Evolutionary conservation across 2,888 invertebrate species (phyloP).

Genomic region (Drosophila engyochracea): DNA sequence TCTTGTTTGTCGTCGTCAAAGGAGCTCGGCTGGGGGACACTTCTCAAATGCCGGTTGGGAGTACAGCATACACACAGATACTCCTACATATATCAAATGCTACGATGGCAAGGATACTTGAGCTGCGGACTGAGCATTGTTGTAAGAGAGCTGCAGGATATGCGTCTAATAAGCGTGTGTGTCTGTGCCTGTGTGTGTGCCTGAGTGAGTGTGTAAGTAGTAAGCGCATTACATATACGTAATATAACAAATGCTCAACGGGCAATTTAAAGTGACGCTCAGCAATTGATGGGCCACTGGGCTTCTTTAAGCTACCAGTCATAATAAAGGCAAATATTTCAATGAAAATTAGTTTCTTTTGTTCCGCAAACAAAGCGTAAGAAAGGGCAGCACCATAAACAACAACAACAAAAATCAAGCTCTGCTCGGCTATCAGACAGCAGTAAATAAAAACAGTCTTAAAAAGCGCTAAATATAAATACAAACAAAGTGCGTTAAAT

Average conservation of each 20-base stretch:
- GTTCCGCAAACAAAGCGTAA: conserved; percentile 20
- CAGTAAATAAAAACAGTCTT: conserved; percentile 22
- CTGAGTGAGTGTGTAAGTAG: conserved; percentile 41
- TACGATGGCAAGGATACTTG: conserved; percentile 41
- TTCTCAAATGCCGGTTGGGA: conserved; percentile 34
- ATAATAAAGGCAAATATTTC: conserved; percentile 61
- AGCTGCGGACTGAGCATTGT: conserved; percentile 63
- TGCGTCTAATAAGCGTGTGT: conserved; percentile 75
- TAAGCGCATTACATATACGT: conserved; percentile 75
- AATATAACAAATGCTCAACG: conserved; percentile 51
- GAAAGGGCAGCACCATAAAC: not conserved
- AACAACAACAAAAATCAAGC: conserved; percentile 15
- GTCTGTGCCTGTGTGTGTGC: conserved; percentile 12
- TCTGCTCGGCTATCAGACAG: conserved; percentile 38
- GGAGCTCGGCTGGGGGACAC: conserved; percentile 59
- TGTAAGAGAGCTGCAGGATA: conserved; percentile 65
- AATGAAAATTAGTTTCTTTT: conserved; percentile 58
- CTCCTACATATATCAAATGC: conserved; percentile 33
- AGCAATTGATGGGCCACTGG: conserved; percentile 26
- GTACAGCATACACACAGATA: not conserved
- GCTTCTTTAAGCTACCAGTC: conserved; percentile 30
- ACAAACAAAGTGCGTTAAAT: conserved; percentile 25
- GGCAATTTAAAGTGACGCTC: conserved; percentile 58
- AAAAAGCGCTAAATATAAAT: conserved; percentile 17
- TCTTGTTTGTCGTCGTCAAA: conserved; percentile 80